These are phyloP conservation scores for Psococerastis gibbosa DNA, from an alignment of 2,888 invertebrate genomes.

Conservation along the genomic window DNA sequence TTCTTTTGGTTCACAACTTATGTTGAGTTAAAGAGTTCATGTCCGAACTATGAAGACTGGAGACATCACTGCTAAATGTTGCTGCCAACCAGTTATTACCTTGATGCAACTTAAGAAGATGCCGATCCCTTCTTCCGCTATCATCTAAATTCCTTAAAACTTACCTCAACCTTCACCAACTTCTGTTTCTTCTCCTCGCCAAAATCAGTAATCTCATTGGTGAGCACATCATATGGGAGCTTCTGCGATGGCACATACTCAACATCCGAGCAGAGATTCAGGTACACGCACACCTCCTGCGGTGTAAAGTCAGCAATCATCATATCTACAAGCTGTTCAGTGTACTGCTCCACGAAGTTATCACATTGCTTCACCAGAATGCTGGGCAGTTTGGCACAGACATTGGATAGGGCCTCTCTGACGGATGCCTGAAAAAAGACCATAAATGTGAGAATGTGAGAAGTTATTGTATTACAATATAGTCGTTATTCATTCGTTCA, in stretches of 20 bases:
- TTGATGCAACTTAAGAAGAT: no score
- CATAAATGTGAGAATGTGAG: no score
- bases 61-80: no score
- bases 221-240: conserved; percentile 19
- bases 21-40: no score
- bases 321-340: conserved; percentile 57
- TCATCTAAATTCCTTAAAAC: no score
- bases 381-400: conserved; percentile 48
- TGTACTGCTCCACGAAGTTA: conserved; percentile 57
- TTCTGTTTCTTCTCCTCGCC: background rate
- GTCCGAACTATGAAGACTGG: no score
- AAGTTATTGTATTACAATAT: no score
- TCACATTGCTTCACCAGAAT: conserved; percentile 46
- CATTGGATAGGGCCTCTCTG: conserved; percentile 41
- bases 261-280: conserved; percentile 41
- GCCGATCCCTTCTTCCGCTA: no score
- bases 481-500: no score
- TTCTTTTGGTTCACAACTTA: no score
- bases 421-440: conserved; percentile 45
- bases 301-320: conserved; percentile 53
- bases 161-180: conserved; percentile 7
- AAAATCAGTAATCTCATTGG: conserved; percentile 45
- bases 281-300: conserved; percentile 55
- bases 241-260: background rate
- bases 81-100: no score